These are phyloP conservation scores for Ephestia elutella DNA, from an alignment of 1,140 invertebrate genomes.

Conservation along the genomic window DNA sequence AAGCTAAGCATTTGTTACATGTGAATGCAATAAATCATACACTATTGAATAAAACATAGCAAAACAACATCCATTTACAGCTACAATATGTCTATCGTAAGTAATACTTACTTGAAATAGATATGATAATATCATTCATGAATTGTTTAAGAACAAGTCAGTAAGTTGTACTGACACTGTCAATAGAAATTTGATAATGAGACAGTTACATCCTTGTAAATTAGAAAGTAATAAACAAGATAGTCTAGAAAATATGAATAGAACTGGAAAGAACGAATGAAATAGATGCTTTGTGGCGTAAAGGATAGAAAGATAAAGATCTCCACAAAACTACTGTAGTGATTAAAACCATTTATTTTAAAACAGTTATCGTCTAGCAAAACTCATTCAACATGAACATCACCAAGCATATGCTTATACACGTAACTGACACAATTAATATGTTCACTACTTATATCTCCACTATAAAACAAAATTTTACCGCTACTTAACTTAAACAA, in stretches of 20 bases:
- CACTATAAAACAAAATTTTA: slow-evolving; percentile 62
- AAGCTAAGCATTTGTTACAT: neutral
- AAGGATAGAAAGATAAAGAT: neutral
- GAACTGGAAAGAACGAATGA: no score
- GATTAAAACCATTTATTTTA: slow-evolving; percentile 16
- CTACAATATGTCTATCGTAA: neutral
- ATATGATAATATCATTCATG: neutral
- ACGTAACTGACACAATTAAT: slow-evolving; percentile 50
- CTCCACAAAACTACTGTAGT: neutral
- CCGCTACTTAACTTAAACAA: slow-evolving; percentile 59
- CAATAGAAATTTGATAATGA: neutral
- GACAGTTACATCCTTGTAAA: neutral
- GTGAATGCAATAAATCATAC: neutral
- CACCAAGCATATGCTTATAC: slow-evolving; percentile 22
- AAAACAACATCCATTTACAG: neutral
- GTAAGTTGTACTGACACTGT: neutral
- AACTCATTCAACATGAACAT: slow-evolving; percentile 26
- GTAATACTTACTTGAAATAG: neutral
- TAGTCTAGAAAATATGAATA: no score
- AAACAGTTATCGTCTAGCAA: slow-evolving; percentile 20
- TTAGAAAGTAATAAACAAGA: neutral
- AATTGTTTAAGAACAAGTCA: neutral
- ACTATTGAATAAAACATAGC: slow-evolving; percentile 1
- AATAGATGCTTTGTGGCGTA: neutral
- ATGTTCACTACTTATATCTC: slow-evolving; percentile 51